phyloP scores from a whole-genome alignment of 2,888 invertebrate genomes.

The Tipula vernalis region DNA sequence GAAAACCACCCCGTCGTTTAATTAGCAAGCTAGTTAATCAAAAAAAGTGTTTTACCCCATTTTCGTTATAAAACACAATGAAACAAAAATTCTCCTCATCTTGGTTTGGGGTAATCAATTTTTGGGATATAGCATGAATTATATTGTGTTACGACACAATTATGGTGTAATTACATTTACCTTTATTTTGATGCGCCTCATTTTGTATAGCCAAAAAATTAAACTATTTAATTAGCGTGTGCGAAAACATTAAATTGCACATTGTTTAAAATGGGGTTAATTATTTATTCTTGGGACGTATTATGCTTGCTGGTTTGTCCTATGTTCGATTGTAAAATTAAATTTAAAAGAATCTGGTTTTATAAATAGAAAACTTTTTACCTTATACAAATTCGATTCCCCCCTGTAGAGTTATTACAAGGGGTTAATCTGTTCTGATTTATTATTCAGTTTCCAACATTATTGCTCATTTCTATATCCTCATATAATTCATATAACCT shows the following conservation, averaged over 20 bases:
- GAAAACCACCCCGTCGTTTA: constrained; percentile 24
- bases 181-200: background rate
- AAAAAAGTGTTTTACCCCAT: constrained; percentile 17
- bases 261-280: no score
- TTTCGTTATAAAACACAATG: background rate
- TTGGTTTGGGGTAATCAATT: background rate
- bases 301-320: no score
- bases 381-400: no score
- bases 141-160: background rate
- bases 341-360: no score
- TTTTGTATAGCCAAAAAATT: background rate
- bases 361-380: no score
- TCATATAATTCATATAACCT: no score
- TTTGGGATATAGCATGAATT: background rate
- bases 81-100: background rate
- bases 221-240: background rate
- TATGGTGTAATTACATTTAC: background rate
- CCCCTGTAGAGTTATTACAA: no score
- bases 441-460: no score
- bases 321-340: no score
- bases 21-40: constrained; percentile 37
- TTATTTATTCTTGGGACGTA: no score
- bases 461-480: no score
- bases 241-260: background rate
- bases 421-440: no score